These are phyloP conservation scores for Aspidoscelis tigris DNA, from an alignment of 2,113 vertebrate genomes.

Conservation along the genomic window DNA sequence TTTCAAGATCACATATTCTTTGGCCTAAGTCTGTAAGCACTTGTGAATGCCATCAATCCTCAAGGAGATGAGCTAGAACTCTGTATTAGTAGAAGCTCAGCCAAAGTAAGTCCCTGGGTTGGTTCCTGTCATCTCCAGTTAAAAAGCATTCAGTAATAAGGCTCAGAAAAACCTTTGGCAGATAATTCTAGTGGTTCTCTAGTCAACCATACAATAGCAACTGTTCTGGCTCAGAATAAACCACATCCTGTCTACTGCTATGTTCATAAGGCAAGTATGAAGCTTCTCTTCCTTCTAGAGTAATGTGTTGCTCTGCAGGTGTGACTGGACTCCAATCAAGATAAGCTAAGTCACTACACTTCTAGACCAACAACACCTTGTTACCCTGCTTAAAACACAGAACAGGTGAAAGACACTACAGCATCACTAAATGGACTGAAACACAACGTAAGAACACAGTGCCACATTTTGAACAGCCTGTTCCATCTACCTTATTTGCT, in stretches of 20 bases:
- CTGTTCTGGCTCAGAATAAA: neutral
- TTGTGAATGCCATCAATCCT: neutral
- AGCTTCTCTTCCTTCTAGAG: no score
- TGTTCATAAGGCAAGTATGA: neutral
- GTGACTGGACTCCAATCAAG: no score
- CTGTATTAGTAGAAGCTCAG: neutral
- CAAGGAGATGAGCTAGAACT: neutral
- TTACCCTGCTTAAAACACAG: no score
- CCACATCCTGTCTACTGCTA: neutral
- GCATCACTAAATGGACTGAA: neutral
- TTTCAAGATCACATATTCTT: neutral
- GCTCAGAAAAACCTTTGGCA: neutral
- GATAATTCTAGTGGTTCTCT: neutral
- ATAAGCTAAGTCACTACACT: no score
- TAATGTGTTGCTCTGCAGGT: neutral
- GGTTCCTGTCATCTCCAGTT: neutral
- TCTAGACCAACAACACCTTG: no score
- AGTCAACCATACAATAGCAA: neutral
- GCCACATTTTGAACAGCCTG: neutral
- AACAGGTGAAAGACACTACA: neutral
- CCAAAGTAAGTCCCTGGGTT: neutral
- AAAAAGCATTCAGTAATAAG: neutral
- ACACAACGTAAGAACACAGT: neutral
- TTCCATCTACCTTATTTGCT: neutral
- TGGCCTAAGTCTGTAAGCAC: neutral